Base-by-base conservation (phyloP, 2,888 invertebrate genomes). In the Drosophila helvetica region DNA sequence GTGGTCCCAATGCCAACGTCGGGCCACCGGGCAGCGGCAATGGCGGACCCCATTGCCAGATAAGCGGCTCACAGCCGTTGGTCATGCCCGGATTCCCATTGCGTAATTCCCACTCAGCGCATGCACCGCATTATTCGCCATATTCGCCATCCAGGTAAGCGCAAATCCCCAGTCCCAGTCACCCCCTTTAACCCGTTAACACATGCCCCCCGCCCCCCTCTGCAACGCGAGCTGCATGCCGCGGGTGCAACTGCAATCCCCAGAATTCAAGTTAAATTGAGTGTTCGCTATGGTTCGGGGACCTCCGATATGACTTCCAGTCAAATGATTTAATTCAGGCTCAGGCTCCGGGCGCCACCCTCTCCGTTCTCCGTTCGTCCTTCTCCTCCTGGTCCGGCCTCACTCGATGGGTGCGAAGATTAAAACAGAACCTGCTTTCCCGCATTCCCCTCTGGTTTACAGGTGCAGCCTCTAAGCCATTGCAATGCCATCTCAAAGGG, bases 31-130 rank as follows among this genome's bases (percentile, higher is more conserved):
- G 79, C 68, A 87, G 81, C 22, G 85, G 86, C 15, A 94, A 93
- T 83, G 94, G 94, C 71, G 92, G 93, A 71, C 95, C 38, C 69
- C 69, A 95, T 92, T 95, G 95, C 92, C 95, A 95, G 92, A 94
- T 94, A 79, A 94, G 92, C 83, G 94, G 94, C 85, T 95, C 94
- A 91, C 94, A 95, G 91, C 95, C 96, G 61, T 94, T 97, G 92
- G 96, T 96, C 87, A 96, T 97, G 96, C 96, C 97, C 68, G 96
- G 96, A 90, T 97, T 97, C 93, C 97, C 97, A 54, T 94, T 96
- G 87, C 94, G 96, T 74, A 93, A 93, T 80, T 93, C 94, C 88
- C 93, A 93, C 90, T 93, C 93, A 90, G 93, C 93, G 78, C 93
- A 94, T 90, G 95, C 96, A 91, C 95, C 96, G 87, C 96, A 96